These are phyloP conservation scores for Sciurus vulgaris DNA, from an alignment of 2,797 vertebrate species.

Conservation along the genomic window DNA sequence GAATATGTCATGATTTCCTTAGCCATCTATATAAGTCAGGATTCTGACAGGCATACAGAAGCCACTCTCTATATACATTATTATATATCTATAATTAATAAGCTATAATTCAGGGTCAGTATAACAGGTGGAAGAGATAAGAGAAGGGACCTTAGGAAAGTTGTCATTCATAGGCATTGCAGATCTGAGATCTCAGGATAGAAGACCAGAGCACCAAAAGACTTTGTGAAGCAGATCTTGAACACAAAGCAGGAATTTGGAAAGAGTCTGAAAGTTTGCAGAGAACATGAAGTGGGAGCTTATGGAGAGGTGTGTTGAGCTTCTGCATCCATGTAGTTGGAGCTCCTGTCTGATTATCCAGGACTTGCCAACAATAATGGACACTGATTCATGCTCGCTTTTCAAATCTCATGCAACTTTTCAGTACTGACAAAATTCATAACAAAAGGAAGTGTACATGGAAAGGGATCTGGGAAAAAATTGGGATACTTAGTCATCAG, in stretches of 20 bases:
- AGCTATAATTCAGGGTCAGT: not conserved
- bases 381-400: not conserved
- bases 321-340: fast-evolving
- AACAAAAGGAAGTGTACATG: not conserved
- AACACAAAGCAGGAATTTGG: not conserved
- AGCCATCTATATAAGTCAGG: not conserved
- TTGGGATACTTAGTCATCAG: not conserved
- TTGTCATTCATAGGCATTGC: not conserved
- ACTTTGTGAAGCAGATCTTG: not conserved
- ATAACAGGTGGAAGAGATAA: not conserved
- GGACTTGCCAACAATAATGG: not conserved
- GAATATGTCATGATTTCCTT: not conserved
- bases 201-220: not conserved
- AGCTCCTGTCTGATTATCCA: not conserved
- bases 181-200: not conserved
- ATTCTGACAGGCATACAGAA: not conserved
- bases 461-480: not conserved
- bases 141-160: not conserved
- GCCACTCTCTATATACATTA: not conserved
- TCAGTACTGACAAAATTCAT: not conserved
- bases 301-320: not conserved
- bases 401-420: not conserved
- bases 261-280: not conserved
- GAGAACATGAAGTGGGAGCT: not conserved
- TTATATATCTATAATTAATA: not conserved